Evolutionary conservation across 1,140 invertebrate genomes (phyloP).

Genomic region (Macrosteles quadrilineatus): DNA sequence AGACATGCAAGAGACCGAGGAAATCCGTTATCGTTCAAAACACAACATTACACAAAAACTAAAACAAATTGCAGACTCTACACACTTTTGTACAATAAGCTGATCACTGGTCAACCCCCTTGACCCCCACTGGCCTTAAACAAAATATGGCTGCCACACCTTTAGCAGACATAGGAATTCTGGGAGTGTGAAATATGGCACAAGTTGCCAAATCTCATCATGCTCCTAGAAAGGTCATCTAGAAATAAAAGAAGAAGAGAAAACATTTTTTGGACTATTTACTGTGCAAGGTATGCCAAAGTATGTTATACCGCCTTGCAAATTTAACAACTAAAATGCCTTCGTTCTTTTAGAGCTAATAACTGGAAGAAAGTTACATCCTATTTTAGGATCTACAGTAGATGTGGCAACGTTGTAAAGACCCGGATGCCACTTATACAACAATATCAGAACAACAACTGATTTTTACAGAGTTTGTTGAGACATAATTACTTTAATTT

Average conservation of each 20-base stretch:
- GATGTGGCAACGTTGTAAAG: slow-evolving; percentile 24
- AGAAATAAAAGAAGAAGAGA: background rate
- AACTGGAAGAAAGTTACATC: background rate
- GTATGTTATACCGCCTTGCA: no score
- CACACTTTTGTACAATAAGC: background rate
- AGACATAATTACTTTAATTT: no score
- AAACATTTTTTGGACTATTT: no score
- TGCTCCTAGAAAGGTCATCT: background rate
- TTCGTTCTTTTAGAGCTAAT: no score
- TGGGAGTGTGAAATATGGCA: slow-evolving; percentile 40
- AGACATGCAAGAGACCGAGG: no score
- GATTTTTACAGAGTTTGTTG: background rate
- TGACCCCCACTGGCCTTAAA: slow-evolving; percentile 42
- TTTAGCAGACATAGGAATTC: slow-evolving; percentile 40
- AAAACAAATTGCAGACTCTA: background rate
- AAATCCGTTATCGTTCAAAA: background rate
- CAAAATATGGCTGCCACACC: slow-evolving; percentile 50
- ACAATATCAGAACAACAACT: slow-evolving; percentile 2
- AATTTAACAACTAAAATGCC: no score
- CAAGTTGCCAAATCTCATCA: slow-evolving; percentile 27
- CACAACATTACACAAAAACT: slow-evolving; percentile 6
- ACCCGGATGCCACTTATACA: slow-evolving; percentile 30
- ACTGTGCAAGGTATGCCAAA: no score
- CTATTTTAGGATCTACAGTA: slow-evolving; percentile 15
- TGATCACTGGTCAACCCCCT: slow-evolving; percentile 36